phyloP scores from a whole-genome alignment of 2,113 vertebrate species.

The Phalacrocorax brasilianus region DNA sequence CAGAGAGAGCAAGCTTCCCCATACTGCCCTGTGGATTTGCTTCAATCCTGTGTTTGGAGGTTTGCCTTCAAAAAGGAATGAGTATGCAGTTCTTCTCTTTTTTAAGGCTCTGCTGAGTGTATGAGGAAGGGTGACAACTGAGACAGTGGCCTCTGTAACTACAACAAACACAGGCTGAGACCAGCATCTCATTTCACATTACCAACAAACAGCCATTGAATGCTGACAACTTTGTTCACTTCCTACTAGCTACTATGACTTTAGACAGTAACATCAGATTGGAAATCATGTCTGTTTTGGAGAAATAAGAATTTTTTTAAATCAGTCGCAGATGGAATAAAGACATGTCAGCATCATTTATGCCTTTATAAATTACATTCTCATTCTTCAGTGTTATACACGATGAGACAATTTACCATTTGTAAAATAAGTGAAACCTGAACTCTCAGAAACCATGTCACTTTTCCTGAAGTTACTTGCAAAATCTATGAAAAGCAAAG shows the following conservation, averaged over 20 bases:
- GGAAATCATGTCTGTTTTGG: background rate
- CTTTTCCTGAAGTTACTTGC: background rate
- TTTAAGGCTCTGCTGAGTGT: background rate
- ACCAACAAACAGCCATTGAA: background rate
- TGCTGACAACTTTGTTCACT: background rate
- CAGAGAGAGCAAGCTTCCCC: background rate
- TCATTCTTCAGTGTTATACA: background rate
- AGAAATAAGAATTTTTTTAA: background rate
- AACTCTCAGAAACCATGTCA: background rate
- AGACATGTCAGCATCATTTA: background rate
- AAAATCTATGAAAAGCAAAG: background rate
- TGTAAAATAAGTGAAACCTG: background rate
- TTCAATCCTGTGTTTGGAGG: background rate
- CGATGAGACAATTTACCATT: background rate
- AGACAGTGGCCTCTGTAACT: background rate
- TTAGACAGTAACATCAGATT: background rate
- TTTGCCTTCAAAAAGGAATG: background rate
- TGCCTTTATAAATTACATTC: background rate
- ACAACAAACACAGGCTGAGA: background rate
- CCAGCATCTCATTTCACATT: slow-evolving; percentile 8
- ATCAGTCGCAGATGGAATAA: background rate
- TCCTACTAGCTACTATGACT: background rate
- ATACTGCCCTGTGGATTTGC: background rate
- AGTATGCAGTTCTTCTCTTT: background rate
- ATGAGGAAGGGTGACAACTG: background rate